phyloP scores from a whole-genome alignment of 2,797 vertebrate species.

The Falco peregrinus region DNA sequence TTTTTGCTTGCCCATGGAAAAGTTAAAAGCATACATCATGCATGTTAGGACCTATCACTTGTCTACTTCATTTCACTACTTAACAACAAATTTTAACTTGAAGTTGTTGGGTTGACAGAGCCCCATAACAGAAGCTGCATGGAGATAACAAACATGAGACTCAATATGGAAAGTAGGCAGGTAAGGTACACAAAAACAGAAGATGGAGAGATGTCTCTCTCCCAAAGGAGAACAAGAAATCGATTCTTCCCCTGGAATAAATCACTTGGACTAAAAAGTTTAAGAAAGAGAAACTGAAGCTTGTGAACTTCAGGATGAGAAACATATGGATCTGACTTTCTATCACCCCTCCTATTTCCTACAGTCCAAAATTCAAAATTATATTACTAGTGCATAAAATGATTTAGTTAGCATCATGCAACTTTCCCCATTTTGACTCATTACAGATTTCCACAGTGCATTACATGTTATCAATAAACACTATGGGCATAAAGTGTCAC shows the following conservation, averaged over 20 bases:
- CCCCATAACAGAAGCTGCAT: not conserved
- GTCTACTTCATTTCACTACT: not conserved
- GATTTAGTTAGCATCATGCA: not conserved
- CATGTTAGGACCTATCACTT: not conserved
- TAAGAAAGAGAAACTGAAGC: not conserved
- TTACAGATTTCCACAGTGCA: not conserved
- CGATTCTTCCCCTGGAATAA: not conserved
- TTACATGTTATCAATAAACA: not conserved
- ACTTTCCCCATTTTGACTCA: not conserved
- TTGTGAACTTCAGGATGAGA: not conserved
- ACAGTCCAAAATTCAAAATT: not conserved
- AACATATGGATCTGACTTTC: not conserved
- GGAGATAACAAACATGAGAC: fast-evolving
- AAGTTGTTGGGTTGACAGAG: not conserved
- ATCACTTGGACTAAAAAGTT: not conserved
- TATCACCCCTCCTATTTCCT: not conserved
- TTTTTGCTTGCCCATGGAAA: not conserved
- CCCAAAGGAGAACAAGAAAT: not conserved
- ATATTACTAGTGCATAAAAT: not conserved
- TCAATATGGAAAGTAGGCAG: fast-evolving
- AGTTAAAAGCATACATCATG: not conserved
- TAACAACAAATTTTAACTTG: not conserved
- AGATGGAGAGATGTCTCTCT: not conserved
- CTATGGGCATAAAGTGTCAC: not conserved
- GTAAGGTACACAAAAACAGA: not conserved